Percentiles rank a stretch among this genome's conserved stretches.
Evolutionary conservation across 1,140 invertebrate genomes (phyloP).

Genomic region (Trinorchestia longiramus): DNA sequence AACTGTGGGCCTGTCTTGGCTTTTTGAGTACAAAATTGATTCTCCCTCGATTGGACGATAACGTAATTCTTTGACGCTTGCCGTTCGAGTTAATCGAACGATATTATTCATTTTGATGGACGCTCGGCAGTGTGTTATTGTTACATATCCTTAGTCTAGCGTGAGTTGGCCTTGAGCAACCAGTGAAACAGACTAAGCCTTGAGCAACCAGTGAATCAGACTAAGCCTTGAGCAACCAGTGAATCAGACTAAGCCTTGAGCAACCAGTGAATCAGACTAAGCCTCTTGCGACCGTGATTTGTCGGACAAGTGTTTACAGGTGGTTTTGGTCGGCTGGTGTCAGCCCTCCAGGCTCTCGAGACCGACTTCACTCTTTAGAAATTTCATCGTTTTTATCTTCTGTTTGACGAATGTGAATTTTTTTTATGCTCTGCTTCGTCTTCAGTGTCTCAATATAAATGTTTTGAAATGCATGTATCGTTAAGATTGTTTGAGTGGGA

Average conservation of each 20-base stretch:
- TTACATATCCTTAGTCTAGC: background rate
- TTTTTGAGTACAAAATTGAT: background rate
- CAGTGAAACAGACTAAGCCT: too few relatives aligned
- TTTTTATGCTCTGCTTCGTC: background rate
- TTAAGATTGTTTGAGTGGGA: background rate
- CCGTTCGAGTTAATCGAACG: background rate
- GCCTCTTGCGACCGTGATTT: background rate
- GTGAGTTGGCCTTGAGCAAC: background rate
- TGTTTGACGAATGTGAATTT: background rate
- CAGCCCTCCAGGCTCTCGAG: too few relatives aligned
- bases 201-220: background rate
- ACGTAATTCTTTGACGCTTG: background rate
- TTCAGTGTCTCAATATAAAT: conserved; percentile 2
- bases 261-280: background rate
- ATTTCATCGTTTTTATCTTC: background rate
- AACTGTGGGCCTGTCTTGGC: background rate
- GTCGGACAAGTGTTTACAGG: background rate
- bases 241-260: background rate
- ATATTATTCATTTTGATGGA: background rate
- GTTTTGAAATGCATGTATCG: background rate
- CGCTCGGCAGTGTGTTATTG: background rate
- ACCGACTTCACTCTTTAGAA: background rate
- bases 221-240: background rate
- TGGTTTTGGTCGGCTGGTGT: background rate
- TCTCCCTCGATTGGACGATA: background rate